Base-by-base conservation (phyloP, 2,888 invertebrate genomes). In the Euzophera pinguis region DNA sequence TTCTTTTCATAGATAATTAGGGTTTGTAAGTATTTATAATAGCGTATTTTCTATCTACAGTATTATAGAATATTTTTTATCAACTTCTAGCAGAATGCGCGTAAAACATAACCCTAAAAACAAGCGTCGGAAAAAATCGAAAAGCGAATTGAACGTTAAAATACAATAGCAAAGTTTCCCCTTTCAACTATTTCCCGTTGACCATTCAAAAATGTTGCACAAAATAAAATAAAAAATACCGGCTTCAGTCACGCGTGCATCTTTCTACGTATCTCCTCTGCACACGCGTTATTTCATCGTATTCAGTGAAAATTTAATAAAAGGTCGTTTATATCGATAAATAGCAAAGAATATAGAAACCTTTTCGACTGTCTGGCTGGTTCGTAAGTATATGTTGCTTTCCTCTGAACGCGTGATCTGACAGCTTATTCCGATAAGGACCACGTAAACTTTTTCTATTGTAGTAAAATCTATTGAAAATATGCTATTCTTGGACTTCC, bases 211-310 rank as follows among this genome's bases (percentile, higher is more conserved):
- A 45, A 34, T 27, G 42, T 13, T 12, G 42, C 42, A 9, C 13
- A 14, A 13, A 32, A 45, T 9, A 45, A 45, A 45, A 32, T 32
- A 3, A 22, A 22, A 43, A 48, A 37, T 35, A 17, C 13, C 16
- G 16, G 29, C 35, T 13, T 22, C 52, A 48, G 42, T 47, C 54
- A 54, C 39, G 43, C 51, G 51, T 54, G 35, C 35, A 48, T 22
- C 50, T 42, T 34, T 9, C 35, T n/a, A n/a, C 50, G 43, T 14
- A 42, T 54, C 47, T 51, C 51, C 29, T 8, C 9, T 42, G 42
- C 51, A 54, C 51, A 51, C 51, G 49, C 49, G 49, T 50, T 16
- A 50, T 39, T 50, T 27, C 12, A 12, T 14, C 32, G 32, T 45
- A 34, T 45, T 45, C 45, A 45, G 10, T 45, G 32, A 45, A 32